Evolutionary conservation across 2,888 invertebrate genomes (phyloP).

Genomic region (Zeuzera pyrina): DNA sequence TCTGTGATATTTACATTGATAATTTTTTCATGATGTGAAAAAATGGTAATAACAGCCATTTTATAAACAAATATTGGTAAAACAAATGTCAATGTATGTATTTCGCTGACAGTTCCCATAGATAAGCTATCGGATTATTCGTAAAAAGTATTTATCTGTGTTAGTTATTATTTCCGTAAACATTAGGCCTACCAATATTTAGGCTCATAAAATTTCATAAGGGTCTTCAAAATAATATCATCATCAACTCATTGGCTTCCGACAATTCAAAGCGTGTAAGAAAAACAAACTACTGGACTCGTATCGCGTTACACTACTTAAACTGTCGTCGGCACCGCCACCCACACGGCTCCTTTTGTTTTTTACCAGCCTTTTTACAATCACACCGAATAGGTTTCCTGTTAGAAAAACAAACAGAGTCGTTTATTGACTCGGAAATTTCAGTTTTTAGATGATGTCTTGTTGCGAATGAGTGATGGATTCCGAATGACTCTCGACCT

Average conservation of each 20-base stretch:
- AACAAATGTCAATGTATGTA: too few species aligned
- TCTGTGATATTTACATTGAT: too few species aligned
- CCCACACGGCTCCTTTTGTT: constrained; percentile 43
- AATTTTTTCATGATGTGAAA: too few species aligned
- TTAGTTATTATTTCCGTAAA: too few species aligned
- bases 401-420: constrained; percentile 68
- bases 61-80: too few species aligned
- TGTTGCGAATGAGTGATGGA: constrained; percentile 65
- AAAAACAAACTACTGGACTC: constrained; percentile 61
- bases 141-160: too few species aligned
- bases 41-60: too few species aligned
- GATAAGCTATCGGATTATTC: too few species aligned
- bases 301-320: constrained; percentile 65
- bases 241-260: constrained; percentile 52
- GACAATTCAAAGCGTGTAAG: constrained; percentile 46
- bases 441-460: constrained; percentile 45
- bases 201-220: constrained; percentile 19
- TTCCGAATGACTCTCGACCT: constrained; percentile 55
- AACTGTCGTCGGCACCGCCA: constrained; percentile 70
- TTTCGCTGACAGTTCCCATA: too few species aligned
- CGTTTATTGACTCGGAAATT: constrained; percentile 63
- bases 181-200: constrained; percentile 16
- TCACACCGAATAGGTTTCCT: constrained; percentile 63
- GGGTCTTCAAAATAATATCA: constrained; percentile 39
- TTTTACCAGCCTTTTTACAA: constrained; percentile 42